Base-by-base conservation (phyloP, 2,797 vertebrate genomes). In the Parauchenoglanis ngamensis region DNA sequence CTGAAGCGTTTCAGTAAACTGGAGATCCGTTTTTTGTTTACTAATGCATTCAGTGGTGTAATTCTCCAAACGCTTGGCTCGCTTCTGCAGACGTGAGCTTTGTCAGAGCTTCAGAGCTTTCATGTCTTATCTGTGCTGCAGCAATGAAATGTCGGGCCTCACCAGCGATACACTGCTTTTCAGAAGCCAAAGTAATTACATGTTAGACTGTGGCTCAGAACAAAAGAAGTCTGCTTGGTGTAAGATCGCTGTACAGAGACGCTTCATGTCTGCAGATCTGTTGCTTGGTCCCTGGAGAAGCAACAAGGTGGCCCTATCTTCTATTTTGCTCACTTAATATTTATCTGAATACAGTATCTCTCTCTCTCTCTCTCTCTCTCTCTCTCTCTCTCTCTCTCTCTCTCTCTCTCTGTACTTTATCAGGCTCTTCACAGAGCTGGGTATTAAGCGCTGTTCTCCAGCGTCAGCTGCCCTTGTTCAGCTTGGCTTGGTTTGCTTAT, bases 401-500 rank as follows among this genome's bases (percentile, higher is more conserved):
- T 63, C 84, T 88, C 59, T 79, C 23, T 75, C 40, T 59, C 65
- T 61, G 40, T 65, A 59, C 46, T 63, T 83, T 86, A 76, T 89
- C 46, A 17, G 59, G 28, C 57, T 63, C 57, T 76, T 83, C n/a
- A 21, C 68, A 88, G 87, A 86, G 65, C 63, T 28, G 57, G 15
- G 70, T 83, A 68, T 80, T 72, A 57, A 65, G 63, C 44, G 2
- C 59, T 35, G 82, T 80, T 85, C 88, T 85, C 87, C 77, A 21
- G 49, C 21, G 84, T 72, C 49, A 68, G 40, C 56, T 85, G 61
- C 54, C 28, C 75, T 67, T 85, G 28, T 85, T 84, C 80, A 40
- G 83, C 79, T 89, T 89, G 83, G 82, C 77, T 59, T 70, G 57
- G n/a, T 83, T 81, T 88, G 89, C 87, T 91, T 89, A 84, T 90